Base-by-base conservation (phyloP, 2,113 vertebrate species). In the Datnioides undecimradiatus region DNA sequence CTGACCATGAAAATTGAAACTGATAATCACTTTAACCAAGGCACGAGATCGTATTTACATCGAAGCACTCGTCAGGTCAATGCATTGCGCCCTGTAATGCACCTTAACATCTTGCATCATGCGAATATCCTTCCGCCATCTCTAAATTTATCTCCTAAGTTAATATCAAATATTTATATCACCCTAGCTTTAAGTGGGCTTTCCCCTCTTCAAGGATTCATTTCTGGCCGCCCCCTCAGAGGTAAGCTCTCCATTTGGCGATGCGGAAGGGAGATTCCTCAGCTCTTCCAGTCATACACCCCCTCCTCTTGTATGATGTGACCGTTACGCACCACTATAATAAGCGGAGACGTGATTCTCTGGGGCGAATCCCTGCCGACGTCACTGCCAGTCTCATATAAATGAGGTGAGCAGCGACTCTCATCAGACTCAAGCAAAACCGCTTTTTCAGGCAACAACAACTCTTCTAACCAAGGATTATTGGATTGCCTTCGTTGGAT, bases 191-290 rank as follows among this genome's bases (percentile, higher is more conserved):
- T 73, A 76, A 87, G 81, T 85, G 88, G 91, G 91, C 77, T 90
- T 90, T 91, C n/a, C 87, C 87, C 86, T 85, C 62, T 62, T 68
- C 46, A 73, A 76, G 54, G 73, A 86, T 76, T 45, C 84, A 48
- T 89, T 79, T 46, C 31, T 73, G 82, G 21, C 71, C 78, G 79
- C 91, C 90, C 89, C 80, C 87, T 72, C 87, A 87, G 63, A 83
- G 38, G 76, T 65, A 27, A 65, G 76, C 90, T 90, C 90, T 92
- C 58, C 79, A 85, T 92, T 92, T 93, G 92, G 91, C 73, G 80
- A 87, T 27, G 78, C 87, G 86, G 92, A 91, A 90, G 88, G 91
- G 93, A 93, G 93, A 94, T 94, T 93, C 93, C 94, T 94, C 86
- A 81, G 85, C 87, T 69, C 83, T 87, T 91, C 82, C 90, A 92